These are phyloP conservation scores for Todiramphus chloris DNA, from an alignment of 2,113 vertebrate genomes.

Conservation along the genomic window DNA sequence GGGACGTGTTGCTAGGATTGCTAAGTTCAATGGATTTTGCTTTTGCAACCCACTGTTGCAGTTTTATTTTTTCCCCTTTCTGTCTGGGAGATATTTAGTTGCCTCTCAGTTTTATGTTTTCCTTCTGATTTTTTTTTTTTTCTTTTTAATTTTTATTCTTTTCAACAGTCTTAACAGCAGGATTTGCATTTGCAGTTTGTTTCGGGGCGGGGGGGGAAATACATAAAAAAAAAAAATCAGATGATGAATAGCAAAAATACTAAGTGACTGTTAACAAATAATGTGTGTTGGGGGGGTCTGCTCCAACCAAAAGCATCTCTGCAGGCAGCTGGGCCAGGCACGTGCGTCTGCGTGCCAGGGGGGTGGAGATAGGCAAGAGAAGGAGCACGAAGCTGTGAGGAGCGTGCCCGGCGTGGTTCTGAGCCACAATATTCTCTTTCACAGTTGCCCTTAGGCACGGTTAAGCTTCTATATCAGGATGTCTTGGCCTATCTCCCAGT, in stretches of 20 bases:
- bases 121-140: neutral
- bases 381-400: neutral
- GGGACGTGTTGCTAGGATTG: neutral
- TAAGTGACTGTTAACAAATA: slow-evolving; percentile 49
- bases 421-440: neutral
- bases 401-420: neutral
- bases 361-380: neutral
- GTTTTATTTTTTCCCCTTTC: slow-evolving; percentile 13
- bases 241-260: slow-evolving; percentile 47
- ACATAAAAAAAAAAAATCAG: slow-evolving; percentile 12
- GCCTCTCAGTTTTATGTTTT: slow-evolving; percentile 40
- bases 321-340: neutral
- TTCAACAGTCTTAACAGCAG: neutral
- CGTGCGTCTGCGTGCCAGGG: fast-evolving
- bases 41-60: slow-evolving; percentile 12
- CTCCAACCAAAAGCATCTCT: neutral
- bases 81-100: neutral
- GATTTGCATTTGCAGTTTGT: slow-evolving; percentile 54
- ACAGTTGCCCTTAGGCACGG: neutral
- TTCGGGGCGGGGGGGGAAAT: slow-evolving; percentile 15
- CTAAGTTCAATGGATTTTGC: neutral
- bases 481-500: neutral
- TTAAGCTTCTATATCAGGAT: neutral
- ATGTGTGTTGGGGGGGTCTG: neutral
- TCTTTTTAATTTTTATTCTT: neutral